A percentile compares a stretch with the other conserved stretches of the same genome.
Conservation (phyloP, 2,797 vertebrate species). For the Mormyrops boulengeri region DNA sequence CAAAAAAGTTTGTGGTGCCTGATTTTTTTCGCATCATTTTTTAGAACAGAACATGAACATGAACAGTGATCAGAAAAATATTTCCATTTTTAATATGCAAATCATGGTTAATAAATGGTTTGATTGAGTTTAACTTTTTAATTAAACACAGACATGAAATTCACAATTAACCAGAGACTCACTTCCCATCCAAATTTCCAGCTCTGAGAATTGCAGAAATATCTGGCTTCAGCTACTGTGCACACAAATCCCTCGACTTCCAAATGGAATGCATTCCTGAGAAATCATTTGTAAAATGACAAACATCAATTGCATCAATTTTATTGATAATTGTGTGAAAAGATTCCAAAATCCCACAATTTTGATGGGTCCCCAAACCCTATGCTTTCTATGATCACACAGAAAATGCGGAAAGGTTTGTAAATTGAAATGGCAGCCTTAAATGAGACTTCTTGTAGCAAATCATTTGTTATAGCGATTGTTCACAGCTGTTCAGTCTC, state of each 20-base stretch:
- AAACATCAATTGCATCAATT: neutral
- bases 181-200: neutral
- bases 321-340: neutral
- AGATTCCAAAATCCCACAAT: neutral
- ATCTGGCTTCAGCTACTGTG: neutral
- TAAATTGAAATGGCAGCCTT: neutral
- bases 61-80: conserved; percentile 26
- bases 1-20: neutral
- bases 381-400: neutral
- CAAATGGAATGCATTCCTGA: neutral
- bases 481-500: neutral
- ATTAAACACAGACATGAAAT: conserved; percentile 22
- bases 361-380: neutral
- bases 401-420: neutral
- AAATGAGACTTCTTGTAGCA: neutral
- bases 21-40: conserved; percentile 29
- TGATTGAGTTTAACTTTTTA: conserved; percentile 31
- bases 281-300: neutral
- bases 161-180: neutral
- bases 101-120: conserved; percentile 27
- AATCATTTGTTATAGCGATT: neutral
- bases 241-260: neutral
- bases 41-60: conserved; percentile 10
- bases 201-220: neutral
- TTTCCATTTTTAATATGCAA: conserved; percentile 12